These are phyloP conservation scores for Mesorhabditis spiculigera DNA, from an alignment of 2,888 invertebrate genomes.

Conservation along the genomic window DNA sequence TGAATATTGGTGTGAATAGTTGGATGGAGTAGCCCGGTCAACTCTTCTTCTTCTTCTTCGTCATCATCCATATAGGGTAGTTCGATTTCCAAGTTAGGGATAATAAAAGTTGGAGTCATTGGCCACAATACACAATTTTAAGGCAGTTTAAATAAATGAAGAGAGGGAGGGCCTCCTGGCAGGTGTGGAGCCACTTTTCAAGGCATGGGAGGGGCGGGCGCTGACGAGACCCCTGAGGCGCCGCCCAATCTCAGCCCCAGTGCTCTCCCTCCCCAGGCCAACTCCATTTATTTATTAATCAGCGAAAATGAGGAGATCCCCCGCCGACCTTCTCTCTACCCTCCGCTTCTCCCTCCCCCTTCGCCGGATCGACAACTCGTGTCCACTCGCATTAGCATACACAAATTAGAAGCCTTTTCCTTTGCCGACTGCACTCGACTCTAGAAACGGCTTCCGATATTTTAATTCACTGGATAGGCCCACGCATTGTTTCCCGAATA, in stretches of 20 bases:
- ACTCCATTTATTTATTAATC: slow-evolving; percentile 5
- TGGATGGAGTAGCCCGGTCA: not conserved
- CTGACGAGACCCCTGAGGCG: not conserved
- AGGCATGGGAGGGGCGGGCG: not conserved
- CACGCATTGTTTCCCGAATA: too few species aligned
- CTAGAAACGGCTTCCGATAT: not conserved
- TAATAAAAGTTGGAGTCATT: slow-evolving; percentile 4
- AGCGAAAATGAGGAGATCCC: slow-evolving; percentile 4
- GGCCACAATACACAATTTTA: not conserved
- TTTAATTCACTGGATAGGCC: too few species aligned
- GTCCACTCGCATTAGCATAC: slow-evolving; percentile 4
- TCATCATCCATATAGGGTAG: not conserved
- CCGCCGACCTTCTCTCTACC: not conserved
- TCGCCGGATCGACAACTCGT: not conserved
- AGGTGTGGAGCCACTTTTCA: too few species aligned
- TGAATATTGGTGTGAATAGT: too few species aligned
- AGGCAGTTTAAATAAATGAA: too few species aligned
- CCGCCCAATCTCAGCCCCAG: not conserved
- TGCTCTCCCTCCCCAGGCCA: not conserved
- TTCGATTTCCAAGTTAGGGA: not conserved
- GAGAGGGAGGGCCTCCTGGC: too few species aligned
- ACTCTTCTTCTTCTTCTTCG: not conserved
- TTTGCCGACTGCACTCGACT: not conserved
- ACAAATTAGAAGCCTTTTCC: not conserved
- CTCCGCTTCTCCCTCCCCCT: too few species aligned